Evolutionary conservation across 2,888 invertebrate species (phyloP), one percentile per base, ranked within the genome.

Genomic region (Plagodis dolabraria): DNA sequence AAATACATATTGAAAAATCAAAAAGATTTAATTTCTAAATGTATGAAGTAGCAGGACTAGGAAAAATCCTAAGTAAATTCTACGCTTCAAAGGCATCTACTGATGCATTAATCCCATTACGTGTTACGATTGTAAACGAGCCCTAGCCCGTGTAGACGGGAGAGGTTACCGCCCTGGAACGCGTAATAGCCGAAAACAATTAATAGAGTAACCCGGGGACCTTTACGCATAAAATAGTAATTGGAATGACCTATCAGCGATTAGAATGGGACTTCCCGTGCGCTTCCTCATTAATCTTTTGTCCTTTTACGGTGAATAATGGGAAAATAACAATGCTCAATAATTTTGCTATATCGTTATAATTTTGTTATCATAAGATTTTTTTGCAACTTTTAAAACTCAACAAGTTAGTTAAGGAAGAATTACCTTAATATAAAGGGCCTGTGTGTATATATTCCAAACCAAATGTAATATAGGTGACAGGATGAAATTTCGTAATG

Each of bases 131-230:
- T 73, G 74, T 77, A 74, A 76, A 74, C 74, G 77, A 74, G 72
- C 68, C 72, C 70, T 72, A 76, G 55, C 46, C 57, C 48, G 51
- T 22, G 4, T 63, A 53, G 65, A 46, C 47, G 40, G 54, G 63
- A 60, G 67, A 74, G 71, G 75, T 74, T 71, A 72, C 74, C 67
- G 68, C 69, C 71, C 64, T 66, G 71, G 75, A 72, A 75, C 68
- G 71, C 68, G 70, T 75, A 76, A 79, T 74, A 74, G 71, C 72
- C 78, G 79, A 75, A 80, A 79, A 80, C 79, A 80, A 79, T 80
- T 79, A 79, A 77, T 79, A 77, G 64, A 69, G 76, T 77, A 76
- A 79, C 77, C 76, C 75, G 69, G 69, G 71, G 72, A 70, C 75
- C 77, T 72, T 71, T 76, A 70, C 72, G 73, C 65, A 72, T 72